A percentile compares a stretch with the other conserved stretches of the same genome.
phyloP scores from a whole-genome alignment of 1,140 invertebrate genomes.

The Tenebrio molitor region DNA sequence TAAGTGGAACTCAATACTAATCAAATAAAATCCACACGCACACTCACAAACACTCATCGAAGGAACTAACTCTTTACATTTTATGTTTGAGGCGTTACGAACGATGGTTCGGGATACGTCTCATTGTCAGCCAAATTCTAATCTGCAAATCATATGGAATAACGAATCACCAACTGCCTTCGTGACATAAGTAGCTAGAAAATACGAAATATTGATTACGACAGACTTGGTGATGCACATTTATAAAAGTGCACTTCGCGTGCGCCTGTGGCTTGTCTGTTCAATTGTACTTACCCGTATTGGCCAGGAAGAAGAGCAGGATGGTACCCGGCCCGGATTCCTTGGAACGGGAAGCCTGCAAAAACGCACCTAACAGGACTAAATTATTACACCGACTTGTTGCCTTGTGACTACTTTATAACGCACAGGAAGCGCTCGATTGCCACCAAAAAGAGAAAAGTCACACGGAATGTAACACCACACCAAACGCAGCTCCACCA shows the following conservation, averaged over 20 bases:
- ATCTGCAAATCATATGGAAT: slow-evolving; percentile 64
- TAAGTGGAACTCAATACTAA: slow-evolving; percentile 65
- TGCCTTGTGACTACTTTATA: neutral
- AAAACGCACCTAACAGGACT: slow-evolving; percentile 26
- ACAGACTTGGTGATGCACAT: slow-evolving; percentile 58
- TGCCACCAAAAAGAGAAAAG: too few relatives aligned
- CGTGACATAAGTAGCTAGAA: slow-evolving; percentile 64
- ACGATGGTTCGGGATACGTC: slow-evolving; percentile 55
- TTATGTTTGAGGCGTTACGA: slow-evolving; percentile 60
- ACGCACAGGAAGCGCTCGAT: slow-evolving; percentile 2
- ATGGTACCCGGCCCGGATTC: slow-evolving; percentile 78
- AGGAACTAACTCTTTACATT: slow-evolving; percentile 65
- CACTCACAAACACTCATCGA: slow-evolving; percentile 67
- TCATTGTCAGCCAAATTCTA: slow-evolving; percentile 63
- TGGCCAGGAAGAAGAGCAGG: slow-evolving; percentile 78
- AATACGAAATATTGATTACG: slow-evolving; percentile 64
- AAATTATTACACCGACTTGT: slow-evolving; percentile 13
- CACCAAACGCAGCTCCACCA: too few relatives aligned
- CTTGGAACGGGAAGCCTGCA: slow-evolving; percentile 76
- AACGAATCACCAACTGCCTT: slow-evolving; percentile 63
- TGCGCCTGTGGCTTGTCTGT: slow-evolving; percentile 39
- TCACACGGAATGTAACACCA: too few relatives aligned
- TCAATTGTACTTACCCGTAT: slow-evolving; percentile 77
- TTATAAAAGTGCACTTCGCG: slow-evolving; percentile 46
- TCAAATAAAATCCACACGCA: slow-evolving; percentile 64